These are phyloP conservation scores for Gadus macrocephalus DNA, from an alignment of 2,113 vertebrate species.

Conservation along the genomic window DNA sequence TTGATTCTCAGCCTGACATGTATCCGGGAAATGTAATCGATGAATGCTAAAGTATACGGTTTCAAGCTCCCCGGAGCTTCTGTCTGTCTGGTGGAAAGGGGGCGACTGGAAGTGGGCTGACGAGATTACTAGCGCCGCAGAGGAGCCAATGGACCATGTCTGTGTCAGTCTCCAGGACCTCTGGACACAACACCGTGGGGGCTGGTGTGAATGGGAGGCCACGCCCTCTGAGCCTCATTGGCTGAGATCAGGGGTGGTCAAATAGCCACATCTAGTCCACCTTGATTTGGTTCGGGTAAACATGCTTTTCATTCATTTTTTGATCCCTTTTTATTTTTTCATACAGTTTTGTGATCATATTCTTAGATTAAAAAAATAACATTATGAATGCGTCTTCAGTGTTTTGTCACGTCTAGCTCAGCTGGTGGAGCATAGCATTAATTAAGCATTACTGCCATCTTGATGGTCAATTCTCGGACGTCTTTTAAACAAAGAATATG, in stretches of 20 bases:
- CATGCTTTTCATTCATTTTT: too few relatives aligned
- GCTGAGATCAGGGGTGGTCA: too few relatives aligned
- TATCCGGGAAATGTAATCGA: conserved; percentile 39
- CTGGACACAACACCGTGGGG: neutral
- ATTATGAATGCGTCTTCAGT: too few relatives aligned
- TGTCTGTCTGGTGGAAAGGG: conserved; percentile 1
- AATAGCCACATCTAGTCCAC: neutral
- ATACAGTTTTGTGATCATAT: too few relatives aligned
- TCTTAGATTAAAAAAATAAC: too few relatives aligned
- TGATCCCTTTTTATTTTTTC: too few relatives aligned
- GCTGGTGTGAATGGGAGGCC: neutral
- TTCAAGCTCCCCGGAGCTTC: neutral
- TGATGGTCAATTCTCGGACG: too few relatives aligned
- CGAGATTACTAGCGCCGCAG: neutral
- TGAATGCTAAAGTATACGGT: conserved; percentile 1
- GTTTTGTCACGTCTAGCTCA: too few relatives aligned
- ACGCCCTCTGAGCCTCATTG: neutral
- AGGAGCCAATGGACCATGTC: neutral
- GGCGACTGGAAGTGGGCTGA: neutral
- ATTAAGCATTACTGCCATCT: too few relatives aligned
- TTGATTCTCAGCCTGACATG: conserved; percentile 35
- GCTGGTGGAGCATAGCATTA: too few relatives aligned
- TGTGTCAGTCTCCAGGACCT: neutral
- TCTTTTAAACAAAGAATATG: too few relatives aligned
- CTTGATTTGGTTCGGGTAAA: neutral